A percentile compares a stretch with the other conserved stretches of the same genome.
Evolutionary conservation across 2,113 vertebrate genomes (phyloP).

Genomic region (Tauraco erythrolophus): DNA sequence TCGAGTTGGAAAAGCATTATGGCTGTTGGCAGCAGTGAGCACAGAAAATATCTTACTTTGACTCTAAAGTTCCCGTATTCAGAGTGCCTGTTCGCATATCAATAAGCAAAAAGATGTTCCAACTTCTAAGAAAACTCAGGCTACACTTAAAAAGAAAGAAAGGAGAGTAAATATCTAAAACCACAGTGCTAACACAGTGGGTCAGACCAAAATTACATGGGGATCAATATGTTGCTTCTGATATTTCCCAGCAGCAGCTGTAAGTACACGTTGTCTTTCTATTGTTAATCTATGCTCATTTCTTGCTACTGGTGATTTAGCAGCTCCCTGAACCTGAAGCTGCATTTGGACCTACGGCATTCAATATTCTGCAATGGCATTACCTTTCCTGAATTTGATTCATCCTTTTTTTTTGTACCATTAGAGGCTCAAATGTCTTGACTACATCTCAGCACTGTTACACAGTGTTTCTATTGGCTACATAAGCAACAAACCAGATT

Average conservation of each 20-base stretch:
- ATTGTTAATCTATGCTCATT: neutral
- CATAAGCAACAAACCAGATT: neutral
- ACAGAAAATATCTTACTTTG: neutral
- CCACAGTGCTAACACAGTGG: neutral
- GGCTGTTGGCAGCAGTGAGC: neutral
- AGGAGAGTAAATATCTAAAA: neutral
- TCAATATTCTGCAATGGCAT: neutral
- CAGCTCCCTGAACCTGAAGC: neutral
- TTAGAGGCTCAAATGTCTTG: neutral
- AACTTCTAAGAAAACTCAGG: neutral
- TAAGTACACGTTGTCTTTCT: neutral
- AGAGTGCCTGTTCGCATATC: neutral
- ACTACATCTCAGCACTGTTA: neutral
- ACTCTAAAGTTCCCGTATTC: neutral
- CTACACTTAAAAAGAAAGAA: neutral
- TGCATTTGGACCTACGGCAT: neutral
- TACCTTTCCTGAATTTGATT: neutral
- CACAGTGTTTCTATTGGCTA: neutral
- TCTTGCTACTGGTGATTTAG: neutral
- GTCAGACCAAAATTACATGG: neutral
- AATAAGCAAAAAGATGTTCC: neutral
- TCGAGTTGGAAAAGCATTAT: neutral
- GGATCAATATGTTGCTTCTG: neutral
- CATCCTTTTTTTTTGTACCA: rapidly evolving
- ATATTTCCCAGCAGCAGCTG: neutral